Evolutionary conservation across 2,113 vertebrate species (phyloP).

Genomic region (Cariama cristata): DNA sequence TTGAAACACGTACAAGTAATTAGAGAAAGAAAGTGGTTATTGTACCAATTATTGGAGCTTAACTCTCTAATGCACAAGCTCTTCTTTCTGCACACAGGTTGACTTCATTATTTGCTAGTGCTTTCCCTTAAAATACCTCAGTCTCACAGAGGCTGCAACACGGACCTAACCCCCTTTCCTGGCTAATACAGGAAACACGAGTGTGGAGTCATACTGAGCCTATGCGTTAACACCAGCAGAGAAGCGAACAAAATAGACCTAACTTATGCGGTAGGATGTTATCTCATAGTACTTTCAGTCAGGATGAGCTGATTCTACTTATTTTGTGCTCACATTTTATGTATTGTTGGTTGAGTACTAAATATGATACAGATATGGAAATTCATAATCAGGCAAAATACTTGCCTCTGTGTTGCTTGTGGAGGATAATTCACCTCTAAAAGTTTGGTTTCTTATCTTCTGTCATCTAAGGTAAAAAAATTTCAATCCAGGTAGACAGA

Average conservation of each 20-base stretch:
- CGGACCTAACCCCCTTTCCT: background rate
- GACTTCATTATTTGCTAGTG: background rate
- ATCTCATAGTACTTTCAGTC: background rate
- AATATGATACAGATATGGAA: background rate
- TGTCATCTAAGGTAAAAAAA: background rate
- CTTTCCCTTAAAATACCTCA: background rate
- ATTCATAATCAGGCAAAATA: background rate
- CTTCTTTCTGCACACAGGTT: background rate
- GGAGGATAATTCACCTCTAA: background rate
- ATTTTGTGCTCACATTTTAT: background rate
- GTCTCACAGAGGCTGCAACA: background rate
- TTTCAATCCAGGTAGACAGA: no score
- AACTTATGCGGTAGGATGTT: accelerated
- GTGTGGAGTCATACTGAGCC: background rate
- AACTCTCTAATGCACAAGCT: background rate
- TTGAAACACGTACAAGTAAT: background rate
- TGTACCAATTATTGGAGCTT: background rate
- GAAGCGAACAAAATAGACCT: background rate
- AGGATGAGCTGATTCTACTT: background rate
- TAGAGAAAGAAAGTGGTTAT: background rate
- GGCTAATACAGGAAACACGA: background rate
- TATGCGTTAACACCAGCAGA: background rate
- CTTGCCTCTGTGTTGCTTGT: background rate
- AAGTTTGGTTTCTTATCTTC: background rate
- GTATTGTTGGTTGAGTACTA: background rate